Conservation (phyloP, 2,113 vertebrate species). For the Vulpes lagopus region DNA sequence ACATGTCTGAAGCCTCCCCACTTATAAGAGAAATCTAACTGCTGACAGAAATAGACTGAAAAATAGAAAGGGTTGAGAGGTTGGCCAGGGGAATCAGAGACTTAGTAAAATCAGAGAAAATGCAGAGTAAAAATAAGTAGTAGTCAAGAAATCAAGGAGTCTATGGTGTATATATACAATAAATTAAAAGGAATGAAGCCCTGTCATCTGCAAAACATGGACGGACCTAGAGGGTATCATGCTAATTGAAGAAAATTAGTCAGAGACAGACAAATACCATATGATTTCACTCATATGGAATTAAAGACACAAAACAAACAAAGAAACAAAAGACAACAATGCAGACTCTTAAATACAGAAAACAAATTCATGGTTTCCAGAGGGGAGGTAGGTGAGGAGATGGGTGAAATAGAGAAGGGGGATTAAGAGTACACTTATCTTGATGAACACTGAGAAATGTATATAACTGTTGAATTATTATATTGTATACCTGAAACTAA, state of each 20-base stretch:
- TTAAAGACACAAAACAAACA: neutral
- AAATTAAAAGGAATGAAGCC: neutral
- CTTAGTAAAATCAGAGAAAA: neutral
- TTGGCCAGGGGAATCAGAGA: neutral
- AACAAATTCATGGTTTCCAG: neutral
- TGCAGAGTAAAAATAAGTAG: neutral
- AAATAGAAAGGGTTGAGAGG: neutral
- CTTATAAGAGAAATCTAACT: neutral
- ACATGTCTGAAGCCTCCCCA: neutral
- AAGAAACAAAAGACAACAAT: neutral
- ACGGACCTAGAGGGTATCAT: neutral
- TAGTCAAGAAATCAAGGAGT: neutral
- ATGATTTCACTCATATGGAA: neutral
- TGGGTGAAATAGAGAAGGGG: neutral
- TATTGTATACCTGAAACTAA: neutral
- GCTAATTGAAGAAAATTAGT: neutral
- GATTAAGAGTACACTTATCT: neutral
- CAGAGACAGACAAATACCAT: neutral
- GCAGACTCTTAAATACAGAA: neutral
- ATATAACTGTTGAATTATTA: neutral
- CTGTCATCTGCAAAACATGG: neutral
- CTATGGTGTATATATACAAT: neutral
- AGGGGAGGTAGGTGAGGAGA: neutral
- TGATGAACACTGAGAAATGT: neutral
- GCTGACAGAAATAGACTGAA: neutral